Percentiles rank a stretch among this genome's conserved stretches.
These are phyloP conservation scores for Drosophila silvestris DNA, from an alignment of 2,888 invertebrate genomes.

Conservation along the genomic window DNA sequence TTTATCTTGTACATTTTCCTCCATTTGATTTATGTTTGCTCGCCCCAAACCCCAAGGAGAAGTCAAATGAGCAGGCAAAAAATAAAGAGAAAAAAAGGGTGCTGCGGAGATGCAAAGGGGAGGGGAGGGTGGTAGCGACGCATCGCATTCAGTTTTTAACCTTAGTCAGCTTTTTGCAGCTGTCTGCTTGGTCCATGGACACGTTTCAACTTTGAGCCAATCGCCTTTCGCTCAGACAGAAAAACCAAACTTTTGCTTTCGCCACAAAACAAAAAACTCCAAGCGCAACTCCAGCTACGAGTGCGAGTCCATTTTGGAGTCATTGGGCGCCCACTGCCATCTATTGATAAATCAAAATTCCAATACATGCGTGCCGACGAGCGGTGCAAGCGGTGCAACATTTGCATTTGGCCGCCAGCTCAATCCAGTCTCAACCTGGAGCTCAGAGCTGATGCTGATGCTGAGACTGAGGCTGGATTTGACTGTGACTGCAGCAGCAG, in stretches of 20 bases:
- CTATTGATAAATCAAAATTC: slow-evolving; percentile 80
- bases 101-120: background rate
- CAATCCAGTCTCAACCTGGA: slow-evolving; percentile 30
- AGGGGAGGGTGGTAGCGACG: background rate
- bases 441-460: slow-evolving; percentile 9
- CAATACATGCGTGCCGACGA: slow-evolving; percentile 66
- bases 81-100: background rate
- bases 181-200: slow-evolving; percentile 48
- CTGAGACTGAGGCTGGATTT: slow-evolving; percentile 32
- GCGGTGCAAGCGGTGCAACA: slow-evolving; percentile 40
- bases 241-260: slow-evolving; percentile 72
- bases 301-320: slow-evolving; percentile 36
- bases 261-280: slow-evolving; percentile 48
- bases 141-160: slow-evolving; percentile 14
- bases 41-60: slow-evolving; percentile 42
- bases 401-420: slow-evolving; percentile 77
- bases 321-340: slow-evolving; percentile 61
- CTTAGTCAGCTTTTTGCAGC: slow-evolving; percentile 51
- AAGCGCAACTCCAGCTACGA: slow-evolving; percentile 7
- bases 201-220: slow-evolving; percentile 56
- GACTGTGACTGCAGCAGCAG: slow-evolving; percentile 40
- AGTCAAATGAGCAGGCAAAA: slow-evolving; percentile 56
- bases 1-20: slow-evolving; percentile 83
- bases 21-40: slow-evolving; percentile 80
- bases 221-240: slow-evolving; percentile 64